phyloP scores from a whole-genome alignment of 2,797 vertebrate species.

The Argentina silus region DNA sequence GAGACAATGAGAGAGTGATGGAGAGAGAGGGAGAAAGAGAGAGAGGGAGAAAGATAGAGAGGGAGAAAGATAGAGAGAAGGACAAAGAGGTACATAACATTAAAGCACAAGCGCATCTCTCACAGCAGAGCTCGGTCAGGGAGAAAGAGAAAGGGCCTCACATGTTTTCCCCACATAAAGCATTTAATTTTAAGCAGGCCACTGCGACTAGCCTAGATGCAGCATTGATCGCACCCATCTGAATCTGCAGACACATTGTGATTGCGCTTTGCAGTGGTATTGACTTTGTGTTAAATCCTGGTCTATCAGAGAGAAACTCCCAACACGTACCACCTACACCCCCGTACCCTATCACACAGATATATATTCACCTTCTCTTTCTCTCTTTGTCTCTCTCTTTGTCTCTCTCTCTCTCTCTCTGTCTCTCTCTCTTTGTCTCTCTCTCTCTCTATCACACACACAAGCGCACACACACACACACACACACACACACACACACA shows the following conservation, averaged over 20 bases:
- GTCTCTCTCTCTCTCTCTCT: conserved; percentile 20
- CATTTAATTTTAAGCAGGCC: conserved; percentile 49
- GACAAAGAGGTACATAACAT: not conserved
- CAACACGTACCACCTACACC: conserved; percentile 34
- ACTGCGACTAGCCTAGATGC: conserved; percentile 32
- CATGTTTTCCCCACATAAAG: conserved; percentile 51
- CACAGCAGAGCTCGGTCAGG: not conserved
- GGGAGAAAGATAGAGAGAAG: conserved; percentile 9
- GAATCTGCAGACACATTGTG: conserved; percentile 67
- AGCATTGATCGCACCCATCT: conserved; percentile 62
- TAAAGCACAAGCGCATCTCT: not conserved
- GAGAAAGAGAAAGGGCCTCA: conserved; percentile 14
- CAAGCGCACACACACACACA: not conserved
- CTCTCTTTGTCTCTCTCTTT: conserved; percentile 23
- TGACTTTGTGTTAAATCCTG: conserved; percentile 72
- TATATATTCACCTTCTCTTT: not conserved
- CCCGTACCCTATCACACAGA: conserved; percentile 3
- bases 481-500: not conserved
- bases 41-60: conserved; percentile 1
- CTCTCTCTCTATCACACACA: conserved; percentile 22
- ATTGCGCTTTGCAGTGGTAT: conserved; percentile 69
- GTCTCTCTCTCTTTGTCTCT: conserved; percentile 24
- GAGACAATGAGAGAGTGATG: not conserved
- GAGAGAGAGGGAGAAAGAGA: not conserved
- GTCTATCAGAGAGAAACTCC: conserved; percentile 53